phyloP scores from a whole-genome alignment of 2,888 invertebrate genomes.

The Drosophila tanythrix region DNA sequence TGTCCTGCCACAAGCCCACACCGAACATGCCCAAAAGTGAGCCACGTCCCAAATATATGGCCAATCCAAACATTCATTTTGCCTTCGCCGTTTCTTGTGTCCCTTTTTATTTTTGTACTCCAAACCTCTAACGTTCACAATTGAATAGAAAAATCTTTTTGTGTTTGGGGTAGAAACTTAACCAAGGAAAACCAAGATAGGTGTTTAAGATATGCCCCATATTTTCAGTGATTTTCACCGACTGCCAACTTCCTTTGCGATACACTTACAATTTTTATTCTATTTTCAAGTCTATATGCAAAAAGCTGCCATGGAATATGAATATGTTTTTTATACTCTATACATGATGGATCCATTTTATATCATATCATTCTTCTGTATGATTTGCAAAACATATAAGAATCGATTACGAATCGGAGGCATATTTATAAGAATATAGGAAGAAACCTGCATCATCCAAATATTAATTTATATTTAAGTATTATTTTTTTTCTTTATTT shows the following conservation, averaged over 20 bases:
- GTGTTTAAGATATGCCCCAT: slow-evolving; percentile 4
- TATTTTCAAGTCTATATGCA: neutral
- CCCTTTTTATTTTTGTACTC: slow-evolving; percentile 4
- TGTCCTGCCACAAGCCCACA: slow-evolving; percentile 46
- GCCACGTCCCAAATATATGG: neutral
- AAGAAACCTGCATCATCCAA: too few relatives aligned
- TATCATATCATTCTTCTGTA: too few relatives aligned
- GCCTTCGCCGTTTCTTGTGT: neutral
- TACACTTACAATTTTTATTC: neutral
- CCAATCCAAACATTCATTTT: slow-evolving; percentile 16
- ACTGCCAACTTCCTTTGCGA: neutral
- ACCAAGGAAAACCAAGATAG: neutral
- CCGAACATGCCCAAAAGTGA: neutral
- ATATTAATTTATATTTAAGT: too few relatives aligned
- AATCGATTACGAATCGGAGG: neutral
- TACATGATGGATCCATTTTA: too few relatives aligned
- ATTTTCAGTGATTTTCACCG: neutral
- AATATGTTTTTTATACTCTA: too few relatives aligned
- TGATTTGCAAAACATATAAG: neutral
- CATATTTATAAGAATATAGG: neutral
- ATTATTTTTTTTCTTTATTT: too few relatives aligned
- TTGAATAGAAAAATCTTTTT: slow-evolving; percentile 19
- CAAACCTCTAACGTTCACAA: slow-evolving; percentile 8
- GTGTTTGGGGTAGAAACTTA: neutral
- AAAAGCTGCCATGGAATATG: neutral